A percentile compares a stretch with the other conserved stretches of the same genome.
phyloP scores from a whole-genome alignment of 2,797 vertebrate genomes.

The Micrastur ruficollis region DNA sequence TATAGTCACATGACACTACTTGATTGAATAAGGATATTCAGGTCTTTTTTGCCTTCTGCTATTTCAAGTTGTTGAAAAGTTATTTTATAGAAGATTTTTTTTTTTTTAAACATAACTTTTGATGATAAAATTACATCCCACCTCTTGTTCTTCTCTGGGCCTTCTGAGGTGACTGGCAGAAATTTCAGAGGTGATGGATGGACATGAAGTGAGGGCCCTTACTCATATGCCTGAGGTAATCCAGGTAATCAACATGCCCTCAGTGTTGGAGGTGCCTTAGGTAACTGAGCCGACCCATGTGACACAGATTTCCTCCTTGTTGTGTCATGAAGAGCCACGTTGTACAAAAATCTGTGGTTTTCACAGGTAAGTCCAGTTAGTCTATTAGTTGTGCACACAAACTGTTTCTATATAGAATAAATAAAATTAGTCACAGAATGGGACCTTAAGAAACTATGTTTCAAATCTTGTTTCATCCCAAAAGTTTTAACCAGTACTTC shows the following conservation, averaged over 20 bases:
- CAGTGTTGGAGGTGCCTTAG: background rate
- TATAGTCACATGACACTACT: background rate
- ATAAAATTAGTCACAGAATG: background rate
- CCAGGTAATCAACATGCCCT: background rate
- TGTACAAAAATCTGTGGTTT: background rate
- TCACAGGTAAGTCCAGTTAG: background rate
- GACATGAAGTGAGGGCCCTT: background rate
- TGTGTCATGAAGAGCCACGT: background rate
- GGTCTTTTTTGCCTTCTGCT: slow-evolving; percentile 34
- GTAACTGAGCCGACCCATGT: background rate
- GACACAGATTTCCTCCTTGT: background rate
- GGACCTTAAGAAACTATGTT: background rate
- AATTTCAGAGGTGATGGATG: background rate
- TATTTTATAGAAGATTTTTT: background rate
- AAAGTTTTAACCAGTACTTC: background rate
- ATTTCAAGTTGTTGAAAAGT: slow-evolving; percentile 1
- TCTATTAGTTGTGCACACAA: background rate
- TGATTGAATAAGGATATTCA: slow-evolving; percentile 39
- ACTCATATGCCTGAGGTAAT: background rate
- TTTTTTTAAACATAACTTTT: background rate
- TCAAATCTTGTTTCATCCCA: background rate
- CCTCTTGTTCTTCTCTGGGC: background rate
- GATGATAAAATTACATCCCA: background rate
- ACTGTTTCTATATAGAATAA: background rate
- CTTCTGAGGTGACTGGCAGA: background rate